A percentile compares a stretch with the other conserved stretches of the same genome.
These are phyloP conservation scores for Drosophila koepferae DNA, from an alignment of 2,888 invertebrate genomes.

Conservation along the genomic window DNA sequence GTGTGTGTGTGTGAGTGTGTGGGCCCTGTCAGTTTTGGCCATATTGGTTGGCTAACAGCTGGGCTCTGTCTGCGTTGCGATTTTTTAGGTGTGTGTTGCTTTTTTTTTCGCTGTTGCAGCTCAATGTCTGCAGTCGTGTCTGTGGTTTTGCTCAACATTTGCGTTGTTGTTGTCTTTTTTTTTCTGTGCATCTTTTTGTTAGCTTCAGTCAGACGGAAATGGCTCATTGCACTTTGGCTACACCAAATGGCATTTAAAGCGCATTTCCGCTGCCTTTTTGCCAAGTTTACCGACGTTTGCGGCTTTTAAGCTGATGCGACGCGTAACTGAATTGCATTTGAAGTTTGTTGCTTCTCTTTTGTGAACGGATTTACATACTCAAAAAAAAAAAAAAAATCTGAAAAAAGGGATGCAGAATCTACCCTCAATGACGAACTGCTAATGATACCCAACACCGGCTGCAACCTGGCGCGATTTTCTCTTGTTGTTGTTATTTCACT, in stretches of 20 bases:
- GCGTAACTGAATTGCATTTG: constrained; percentile 65
- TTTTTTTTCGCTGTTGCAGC: constrained; percentile 22
- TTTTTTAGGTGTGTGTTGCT: constrained; percentile 11
- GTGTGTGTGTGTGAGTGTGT: constrained; percentile 35
- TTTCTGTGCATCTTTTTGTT: constrained; percentile 1
- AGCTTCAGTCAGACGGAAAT: constrained; percentile 55
- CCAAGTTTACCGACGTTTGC: constrained; percentile 50
- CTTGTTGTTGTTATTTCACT: constrained; percentile 38
- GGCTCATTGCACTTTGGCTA: constrained; percentile 82
- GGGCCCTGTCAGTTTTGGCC: constrained; percentile 65
- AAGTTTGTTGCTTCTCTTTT: background rate
- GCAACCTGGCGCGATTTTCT: constrained; percentile 56
- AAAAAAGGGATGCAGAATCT: constrained; percentile 41
- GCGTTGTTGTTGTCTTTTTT: constrained; percentile 55
- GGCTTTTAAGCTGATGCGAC: constrained; percentile 44
- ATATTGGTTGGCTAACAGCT: constrained; percentile 70
- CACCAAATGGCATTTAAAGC: constrained; percentile 79
- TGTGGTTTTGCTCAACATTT: constrained; percentile 78
- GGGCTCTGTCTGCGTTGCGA: constrained; percentile 69
- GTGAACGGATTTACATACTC: constrained; percentile 30
- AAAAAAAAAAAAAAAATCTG: background rate
- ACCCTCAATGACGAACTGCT: constrained; percentile 48
- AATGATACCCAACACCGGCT: constrained; percentile 60
- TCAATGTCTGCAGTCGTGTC: constrained; percentile 54
- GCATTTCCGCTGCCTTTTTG: constrained; percentile 69